Percentiles rank a stretch among this genome's conserved stretches.
Conservation (phyloP, 2,797 vertebrate species). For the Amblyraja radiata region DNA sequence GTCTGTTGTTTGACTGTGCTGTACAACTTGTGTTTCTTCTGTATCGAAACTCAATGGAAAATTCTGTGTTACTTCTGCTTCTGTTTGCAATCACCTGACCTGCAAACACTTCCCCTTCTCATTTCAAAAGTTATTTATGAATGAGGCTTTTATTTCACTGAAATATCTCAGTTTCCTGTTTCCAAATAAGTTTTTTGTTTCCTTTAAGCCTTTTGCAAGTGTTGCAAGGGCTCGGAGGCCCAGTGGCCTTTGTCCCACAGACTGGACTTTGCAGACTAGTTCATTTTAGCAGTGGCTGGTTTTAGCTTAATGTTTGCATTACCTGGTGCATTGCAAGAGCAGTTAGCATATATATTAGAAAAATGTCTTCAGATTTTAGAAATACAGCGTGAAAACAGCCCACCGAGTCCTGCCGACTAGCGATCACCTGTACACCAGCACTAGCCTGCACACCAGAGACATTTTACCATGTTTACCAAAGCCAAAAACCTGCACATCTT, state of each 20-base stretch:
- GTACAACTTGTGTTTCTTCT: not conserved
- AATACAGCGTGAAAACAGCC: no score
- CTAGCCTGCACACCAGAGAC: no score
- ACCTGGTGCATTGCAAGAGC: no score
- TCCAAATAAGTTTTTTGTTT: not conserved
- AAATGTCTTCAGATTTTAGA: no score
- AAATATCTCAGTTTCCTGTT: constrained; percentile 31
- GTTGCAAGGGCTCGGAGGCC: not conserved
- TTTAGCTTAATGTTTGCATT: not conserved
- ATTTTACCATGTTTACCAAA: no score
- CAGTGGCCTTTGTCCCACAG: not conserved
- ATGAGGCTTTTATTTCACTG: not conserved
- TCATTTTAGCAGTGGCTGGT: constrained; percentile 4
- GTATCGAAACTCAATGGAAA: constrained; percentile 13
- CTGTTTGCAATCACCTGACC: not conserved
- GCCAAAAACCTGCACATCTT: no score
- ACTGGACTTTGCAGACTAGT: not conserved
- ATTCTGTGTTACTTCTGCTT: not conserved
- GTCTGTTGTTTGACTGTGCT: no score
- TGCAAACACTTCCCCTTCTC: not conserved
- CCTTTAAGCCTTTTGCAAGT: not conserved
- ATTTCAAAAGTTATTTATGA: not conserved
- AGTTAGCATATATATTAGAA: no score
- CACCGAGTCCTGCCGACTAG: no score
- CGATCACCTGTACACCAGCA: no score